phyloP scores from a whole-genome alignment of 2,888 invertebrate genomes.

The Ophioninae sp. region DNA sequence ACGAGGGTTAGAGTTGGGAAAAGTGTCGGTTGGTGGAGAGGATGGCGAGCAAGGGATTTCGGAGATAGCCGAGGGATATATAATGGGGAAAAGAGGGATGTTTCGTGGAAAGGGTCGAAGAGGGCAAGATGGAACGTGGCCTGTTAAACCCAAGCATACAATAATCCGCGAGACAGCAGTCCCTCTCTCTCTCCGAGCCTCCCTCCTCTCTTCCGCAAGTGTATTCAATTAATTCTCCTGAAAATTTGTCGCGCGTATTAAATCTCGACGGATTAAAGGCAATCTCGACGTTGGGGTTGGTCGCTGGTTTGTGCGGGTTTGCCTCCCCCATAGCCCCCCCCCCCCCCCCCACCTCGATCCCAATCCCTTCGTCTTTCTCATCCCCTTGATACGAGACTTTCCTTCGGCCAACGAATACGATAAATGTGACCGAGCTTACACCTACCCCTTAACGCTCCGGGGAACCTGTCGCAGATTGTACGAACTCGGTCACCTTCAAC shows the following conservation, averaged over 20 bases:
- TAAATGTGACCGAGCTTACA: slow-evolving; percentile 46
- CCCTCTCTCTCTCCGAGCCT: slow-evolving; percentile 50
- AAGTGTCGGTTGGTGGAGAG: slow-evolving; percentile 25
- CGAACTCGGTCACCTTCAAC: slow-evolving; percentile 33
- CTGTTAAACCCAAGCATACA: slow-evolving; percentile 78
- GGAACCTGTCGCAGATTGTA: slow-evolving; percentile 21
- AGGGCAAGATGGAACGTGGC: slow-evolving; percentile 65
- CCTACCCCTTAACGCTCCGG: slow-evolving; percentile 28
- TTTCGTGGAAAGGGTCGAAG: slow-evolving; percentile 18
- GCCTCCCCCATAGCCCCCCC: slow-evolving; percentile 63
- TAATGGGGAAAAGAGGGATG: slow-evolving; percentile 69
- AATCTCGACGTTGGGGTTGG: slow-evolving; percentile 74
- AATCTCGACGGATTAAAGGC: slow-evolving; percentile 80
- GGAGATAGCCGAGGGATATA: slow-evolving; percentile 73
- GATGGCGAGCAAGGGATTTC: slow-evolving; percentile 57
- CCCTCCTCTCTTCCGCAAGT: slow-evolving; percentile 62
- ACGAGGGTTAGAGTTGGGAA: slow-evolving; percentile 39
- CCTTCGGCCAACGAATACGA: slow-evolving; percentile 31
- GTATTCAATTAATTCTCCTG: slow-evolving; percentile 80
- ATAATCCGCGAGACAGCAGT: slow-evolving; percentile 79
- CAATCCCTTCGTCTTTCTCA: slow-evolving; percentile 45
- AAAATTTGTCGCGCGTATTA: slow-evolving; percentile 81
- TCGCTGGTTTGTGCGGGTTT: slow-evolving; percentile 41
- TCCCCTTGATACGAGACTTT: slow-evolving; percentile 23
- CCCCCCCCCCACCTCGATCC: slow-evolving; percentile 52